Base-by-base conservation (phyloP, 2,113 vertebrate genomes). In the Microtus montanus region DNA sequence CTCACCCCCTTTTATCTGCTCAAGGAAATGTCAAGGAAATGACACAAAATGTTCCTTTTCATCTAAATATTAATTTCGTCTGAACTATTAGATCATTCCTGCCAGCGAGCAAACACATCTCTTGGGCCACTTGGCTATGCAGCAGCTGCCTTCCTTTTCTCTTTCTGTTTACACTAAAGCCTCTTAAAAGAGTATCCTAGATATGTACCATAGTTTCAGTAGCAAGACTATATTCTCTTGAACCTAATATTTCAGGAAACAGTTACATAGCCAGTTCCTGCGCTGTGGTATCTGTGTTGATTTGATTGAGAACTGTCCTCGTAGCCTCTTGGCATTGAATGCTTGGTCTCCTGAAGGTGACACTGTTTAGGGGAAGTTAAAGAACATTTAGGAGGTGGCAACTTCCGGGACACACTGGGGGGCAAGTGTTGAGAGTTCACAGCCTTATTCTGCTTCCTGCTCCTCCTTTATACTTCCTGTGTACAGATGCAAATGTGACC, bases 101-200 rank as follows among this genome's bases (percentile, higher is more conserved):
- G 35, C 68, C 64, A 74, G 44, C 58, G 71, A 89, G 58, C 63
- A 91, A 73, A 61, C 33, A 49, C 5, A 63, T 85, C 54, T 89
- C 63, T 89, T 96, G 79, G 79, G 35, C 17, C 35, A 85, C 47
- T 68, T 95, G 17, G 26, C n/a, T 87, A 1, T 58, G n/a, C 71
- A 73, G 15, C 19, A 85, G 47, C 78, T 68, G 44, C 54, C 52
- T 54, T 41, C 66, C 74, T 80, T 91, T 93, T 64, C 74, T 91
- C 73, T 92, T 75, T 88, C n/a, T 28, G 87, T 93, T 93, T 63
- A 85, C 3, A 66, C 10, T 73, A 79, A 79, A 95, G 20, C 3
- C 24, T 38, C n/a, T 91, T 77, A 44, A 77, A 87, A 82, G 35
- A 66, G 66, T 80, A 49, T 64, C 6, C 63, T 85, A 85, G 41